These are phyloP conservation scores for Lepus townsendii DNA, from an alignment of 2,797 vertebrate genomes.

Conservation along the genomic window DNA sequence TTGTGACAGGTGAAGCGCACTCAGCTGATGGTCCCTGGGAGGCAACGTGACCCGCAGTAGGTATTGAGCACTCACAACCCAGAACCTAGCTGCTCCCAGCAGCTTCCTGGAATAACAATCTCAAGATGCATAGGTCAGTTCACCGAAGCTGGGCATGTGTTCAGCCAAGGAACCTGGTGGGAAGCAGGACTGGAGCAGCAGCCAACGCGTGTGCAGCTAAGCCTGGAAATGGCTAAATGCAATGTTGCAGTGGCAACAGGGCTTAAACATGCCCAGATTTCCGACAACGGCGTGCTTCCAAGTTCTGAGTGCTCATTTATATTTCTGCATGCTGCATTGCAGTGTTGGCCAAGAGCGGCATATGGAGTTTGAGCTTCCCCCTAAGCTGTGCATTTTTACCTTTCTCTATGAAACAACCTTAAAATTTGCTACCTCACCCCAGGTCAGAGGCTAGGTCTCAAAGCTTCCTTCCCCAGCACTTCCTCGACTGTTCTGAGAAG, in stretches of 20 bases:
- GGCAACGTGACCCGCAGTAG: conserved; percentile 75
- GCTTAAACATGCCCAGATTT: conserved; percentile 81
- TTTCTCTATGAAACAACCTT: conserved; percentile 81
- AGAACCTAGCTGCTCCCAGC: conserved; percentile 67
- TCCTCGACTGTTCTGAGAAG: conserved; percentile 58
- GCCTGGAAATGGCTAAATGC: conserved; percentile 75
- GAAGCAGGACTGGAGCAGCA: not conserved
- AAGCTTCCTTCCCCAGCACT: not conserved
- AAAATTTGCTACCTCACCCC: conserved; percentile 82
- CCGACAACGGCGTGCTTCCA: conserved; percentile 85
- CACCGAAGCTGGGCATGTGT: not conserved
- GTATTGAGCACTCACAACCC: conserved; percentile 72
- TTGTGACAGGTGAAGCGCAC: conserved; percentile 66
- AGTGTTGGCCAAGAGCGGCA: conserved; percentile 86
- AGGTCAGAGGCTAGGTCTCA: conserved; percentile 68
- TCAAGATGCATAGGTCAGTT: conserved; percentile 19
- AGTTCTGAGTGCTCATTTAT: conserved; percentile 87
- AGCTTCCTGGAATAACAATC: conserved; percentile 75
- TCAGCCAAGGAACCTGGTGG: conserved; percentile 48
- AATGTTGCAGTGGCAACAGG: conserved; percentile 76
- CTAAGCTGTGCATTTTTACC: conserved; percentile 85
- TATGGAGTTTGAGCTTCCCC: conserved; percentile 85
- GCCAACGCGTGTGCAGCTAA: conserved; percentile 44
- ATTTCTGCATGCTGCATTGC: conserved; percentile 82
- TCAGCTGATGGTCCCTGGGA: conserved; percentile 81